Conservation (phyloP, 92 coral and sea anemone species). For the Parazoanthus darwini region DNA sequence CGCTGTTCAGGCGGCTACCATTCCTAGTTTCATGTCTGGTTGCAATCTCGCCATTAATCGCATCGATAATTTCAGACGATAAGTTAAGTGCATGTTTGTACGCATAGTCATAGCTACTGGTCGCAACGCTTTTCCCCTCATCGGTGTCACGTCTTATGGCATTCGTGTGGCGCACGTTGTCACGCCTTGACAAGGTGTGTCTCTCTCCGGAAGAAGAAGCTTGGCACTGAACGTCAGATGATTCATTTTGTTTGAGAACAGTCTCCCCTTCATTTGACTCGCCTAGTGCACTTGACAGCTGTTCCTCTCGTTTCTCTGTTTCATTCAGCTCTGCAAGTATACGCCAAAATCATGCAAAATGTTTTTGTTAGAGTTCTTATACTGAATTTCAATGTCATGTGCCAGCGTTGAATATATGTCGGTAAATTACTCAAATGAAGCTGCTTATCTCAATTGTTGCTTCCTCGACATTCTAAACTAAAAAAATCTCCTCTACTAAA, state of each 20-base stretch:
- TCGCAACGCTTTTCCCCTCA: background rate
- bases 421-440: no score
- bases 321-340: background rate
- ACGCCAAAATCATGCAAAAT: background rate
- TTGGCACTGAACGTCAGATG: no score
- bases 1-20: no score
- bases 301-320: background rate
- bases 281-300: background rate
- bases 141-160: background rate
- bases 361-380: no score
- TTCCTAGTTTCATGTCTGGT: background rate
- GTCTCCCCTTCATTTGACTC: background rate
- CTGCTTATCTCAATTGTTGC: no score
- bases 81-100: slow-evolving; percentile 19
- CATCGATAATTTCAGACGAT: slow-evolving; percentile 15
- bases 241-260: background rate
- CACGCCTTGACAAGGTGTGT: background rate
- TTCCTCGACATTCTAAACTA: no score
- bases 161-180: background rate
- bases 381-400: no score
- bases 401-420: background rate
- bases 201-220: background rate
- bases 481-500: no score
- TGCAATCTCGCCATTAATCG: background rate
- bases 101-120: slow-evolving; percentile 3